Evolutionary conservation across 2,888 invertebrate species (phyloP).

Genomic region (Hemithea aestivaria): DNA sequence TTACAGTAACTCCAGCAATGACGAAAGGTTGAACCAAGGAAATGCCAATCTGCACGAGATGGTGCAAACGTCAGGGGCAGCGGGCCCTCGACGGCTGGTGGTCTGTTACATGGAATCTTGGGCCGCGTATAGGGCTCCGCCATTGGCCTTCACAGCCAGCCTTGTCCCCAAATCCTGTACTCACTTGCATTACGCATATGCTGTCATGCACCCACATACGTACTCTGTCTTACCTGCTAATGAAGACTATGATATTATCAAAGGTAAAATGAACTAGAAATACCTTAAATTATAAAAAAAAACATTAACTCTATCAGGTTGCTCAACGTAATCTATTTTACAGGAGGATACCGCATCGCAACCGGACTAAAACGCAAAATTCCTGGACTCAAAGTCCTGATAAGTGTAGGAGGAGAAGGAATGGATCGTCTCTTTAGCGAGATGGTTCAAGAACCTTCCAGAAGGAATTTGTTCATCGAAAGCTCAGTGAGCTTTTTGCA

Average conservation of each 20-base stretch:
- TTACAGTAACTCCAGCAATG: constrained; percentile 47
- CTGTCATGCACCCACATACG: constrained; percentile 83
- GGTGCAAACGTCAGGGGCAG: constrained; percentile 55
- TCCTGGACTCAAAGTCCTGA: constrained; percentile 82
- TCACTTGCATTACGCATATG: constrained; percentile 86
- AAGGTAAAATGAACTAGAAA: constrained; percentile 66
- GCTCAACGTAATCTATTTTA: constrained; percentile 16
- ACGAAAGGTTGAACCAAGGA: constrained; percentile 63
- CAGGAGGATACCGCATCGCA: constrained; percentile 86
- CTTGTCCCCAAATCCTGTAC: constrained; percentile 85
- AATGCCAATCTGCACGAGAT: constrained; percentile 71
- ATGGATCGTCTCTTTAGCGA: constrained; percentile 80
- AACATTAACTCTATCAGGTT: too few relatives aligned
- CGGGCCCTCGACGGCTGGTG: constrained; percentile 60
- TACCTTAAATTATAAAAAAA: background rate
- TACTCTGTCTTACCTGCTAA: constrained; percentile 81
- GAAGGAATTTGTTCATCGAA: constrained; percentile 79
- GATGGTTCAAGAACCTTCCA: constrained; percentile 78
- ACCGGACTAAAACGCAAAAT: constrained; percentile 83
- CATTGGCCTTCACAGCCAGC: constrained; percentile 81
- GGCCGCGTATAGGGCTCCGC: constrained; percentile 83
- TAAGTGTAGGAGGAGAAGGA: constrained; percentile 87
- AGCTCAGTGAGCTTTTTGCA: constrained; percentile 82
- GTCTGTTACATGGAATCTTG: constrained; percentile 85
- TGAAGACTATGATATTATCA: constrained; percentile 84